Evolutionary conservation across 1,140 invertebrate species (phyloP), one percentile per base, ranked within the genome.

Genomic region (Zaprionus ornatus): DNA sequence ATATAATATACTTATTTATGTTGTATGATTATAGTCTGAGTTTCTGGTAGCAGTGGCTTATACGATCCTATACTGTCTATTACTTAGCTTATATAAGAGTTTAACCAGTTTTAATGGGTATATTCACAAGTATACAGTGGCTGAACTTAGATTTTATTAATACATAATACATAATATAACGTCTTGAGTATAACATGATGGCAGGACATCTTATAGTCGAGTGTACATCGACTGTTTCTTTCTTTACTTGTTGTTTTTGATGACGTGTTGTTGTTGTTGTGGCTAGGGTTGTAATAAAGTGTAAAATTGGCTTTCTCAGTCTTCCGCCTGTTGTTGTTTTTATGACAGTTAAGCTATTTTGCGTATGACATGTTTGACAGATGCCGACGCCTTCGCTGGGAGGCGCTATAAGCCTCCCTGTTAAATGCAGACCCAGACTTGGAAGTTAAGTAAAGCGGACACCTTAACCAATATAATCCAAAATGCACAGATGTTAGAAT

Each of bases 271-370:
- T 15, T n/a, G 50, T 57, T 63, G 71, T 29, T 56, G 50, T 55
- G 65, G 62, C 17, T 68, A 67, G 68, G 55, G 52, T 72, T 84
- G 85, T 67, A 83, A 84, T 88, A 90, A 88, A 88, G 71, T 78
- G 78, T 90, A 90, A 90, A 90, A 88, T 78, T 50, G 85, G 74
- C 79, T 55, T 50, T 45, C 17, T 13, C 32, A 23, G 12, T 17
- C 5, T 35, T 6, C 55, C 45, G 65, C 76, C 56, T 27, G 4
- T 80, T 81, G 68, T 74, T 79, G 80, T 90, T 88, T 88, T 90
- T 84, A 88, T 84, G 85, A 84, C 77, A 84, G 85, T 90, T 90
- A 84, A 90, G 85, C 85, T 88, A 88, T 88, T 88, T 90, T 84
- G 85, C 85, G 84, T 88, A 84, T 90, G 85, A 88, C 84, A 90